Base-by-base conservation (phyloP, 1,140 invertebrate genomes). In the Cepaea nemoralis region DNA sequence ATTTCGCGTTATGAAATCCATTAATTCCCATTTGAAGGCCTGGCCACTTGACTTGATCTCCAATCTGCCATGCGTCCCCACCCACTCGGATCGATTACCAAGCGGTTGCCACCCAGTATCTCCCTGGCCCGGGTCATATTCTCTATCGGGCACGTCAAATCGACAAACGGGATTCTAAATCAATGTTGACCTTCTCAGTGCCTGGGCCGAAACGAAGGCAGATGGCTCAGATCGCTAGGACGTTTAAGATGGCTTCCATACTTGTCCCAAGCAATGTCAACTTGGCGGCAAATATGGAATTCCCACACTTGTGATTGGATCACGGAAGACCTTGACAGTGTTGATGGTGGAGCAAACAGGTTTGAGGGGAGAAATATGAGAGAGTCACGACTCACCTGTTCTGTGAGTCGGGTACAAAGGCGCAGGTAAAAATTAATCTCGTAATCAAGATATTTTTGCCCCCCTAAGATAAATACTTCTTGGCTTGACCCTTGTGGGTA, bases 1-100 rank as follows among this genome's bases (percentile, higher is more conserved):
- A 63, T 63, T 63, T 63, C 59, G 22, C 33, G 59, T 63, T 63
- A 63, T 63, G 59, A 63, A 63, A 63, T 63, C 59, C 59, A 63
- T 63, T 63, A 2, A 63, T 63, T 63, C 33, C 59, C 33, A 63
- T 63, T 63, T 63, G 59, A 31, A 31, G 59, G 33, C 59, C 33
- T 63, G n/a, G n/a, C 59, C 27, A 63, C 59, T 63, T 19, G 8
- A 63, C 14, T n/a, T 31, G 27, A 63, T 63, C 59, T 63, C n/a
- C n/a, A 22, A 63, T 63, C 59, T 63, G n/a, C n/a, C 6, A 63
- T 31, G n/a, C n/a, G 59, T 31, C 33, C 59, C 27, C 33, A 63
- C 22, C 59, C 59, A 31, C 59, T 31, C n/a, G 59, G 27, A 63
- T 63, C 59, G 27, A 63, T 12, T 63, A 63, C 27, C 59, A 16